Evolutionary conservation across 2,888 invertebrate species (phyloP).

Genomic region (Trachelus tabidus): DNA sequence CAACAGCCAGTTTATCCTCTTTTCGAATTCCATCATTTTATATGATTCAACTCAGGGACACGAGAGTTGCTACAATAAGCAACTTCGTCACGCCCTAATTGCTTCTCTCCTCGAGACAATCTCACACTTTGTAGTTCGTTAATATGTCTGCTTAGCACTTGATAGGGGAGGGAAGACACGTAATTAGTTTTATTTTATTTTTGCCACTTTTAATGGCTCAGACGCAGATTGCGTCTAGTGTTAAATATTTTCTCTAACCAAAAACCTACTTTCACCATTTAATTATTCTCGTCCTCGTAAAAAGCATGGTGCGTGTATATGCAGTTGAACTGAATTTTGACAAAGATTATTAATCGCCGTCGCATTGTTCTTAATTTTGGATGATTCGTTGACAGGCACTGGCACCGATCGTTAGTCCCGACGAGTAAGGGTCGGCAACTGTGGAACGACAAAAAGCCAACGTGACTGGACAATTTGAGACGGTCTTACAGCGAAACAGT

Average conservation of each 20-base stretch:
- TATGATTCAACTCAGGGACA: background rate
- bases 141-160: background rate
- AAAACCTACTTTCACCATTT: slow-evolving; percentile 58
- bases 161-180: background rate
- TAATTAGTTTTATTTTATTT: background rate
- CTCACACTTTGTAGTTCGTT: slow-evolving; percentile 20
- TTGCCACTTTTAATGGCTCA: background rate
- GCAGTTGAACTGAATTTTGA: no score
- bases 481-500: background rate
- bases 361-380: background rate
- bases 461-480: background rate
- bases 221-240: background rate
- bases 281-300: slow-evolving; percentile 15
- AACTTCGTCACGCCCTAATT: slow-evolving; percentile 56
- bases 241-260: slow-evolving; percentile 40
- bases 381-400: background rate
- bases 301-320: no score
- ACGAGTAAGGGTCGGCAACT: background rate
- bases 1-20: background rate
- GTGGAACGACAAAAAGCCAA: background rate
- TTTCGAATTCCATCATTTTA: background rate
- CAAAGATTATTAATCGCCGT: no score
- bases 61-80: slow-evolving; percentile 8
- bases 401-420: background rate
- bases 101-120: slow-evolving; percentile 22